Conservation (phyloP, 2,113 vertebrate species). For the Ophiodon elongatus region DNA sequence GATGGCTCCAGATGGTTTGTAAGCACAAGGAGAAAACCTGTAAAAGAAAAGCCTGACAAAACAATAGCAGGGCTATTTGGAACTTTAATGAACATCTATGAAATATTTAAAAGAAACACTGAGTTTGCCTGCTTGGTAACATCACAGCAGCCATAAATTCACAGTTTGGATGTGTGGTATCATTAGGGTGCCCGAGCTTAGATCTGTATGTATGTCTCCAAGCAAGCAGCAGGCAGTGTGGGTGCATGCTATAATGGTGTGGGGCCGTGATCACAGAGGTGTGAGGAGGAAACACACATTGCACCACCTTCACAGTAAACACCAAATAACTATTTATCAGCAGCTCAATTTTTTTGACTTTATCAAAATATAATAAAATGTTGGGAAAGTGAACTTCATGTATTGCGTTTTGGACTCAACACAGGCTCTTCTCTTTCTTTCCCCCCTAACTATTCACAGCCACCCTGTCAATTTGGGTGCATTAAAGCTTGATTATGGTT, state of each 20-base stretch:
- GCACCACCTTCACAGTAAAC: constrained; percentile 22
- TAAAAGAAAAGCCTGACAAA: constrained; percentile 13
- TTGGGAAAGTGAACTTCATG: constrained; percentile 2
- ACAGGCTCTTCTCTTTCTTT: background rate
- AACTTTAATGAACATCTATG: constrained; percentile 10
- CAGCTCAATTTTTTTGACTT: constrained; percentile 20
- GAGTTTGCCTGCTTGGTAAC: background rate
- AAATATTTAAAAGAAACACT: background rate
- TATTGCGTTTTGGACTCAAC: background rate
- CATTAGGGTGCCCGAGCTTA: background rate
- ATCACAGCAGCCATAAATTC: background rate
- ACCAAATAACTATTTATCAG: constrained; percentile 13
- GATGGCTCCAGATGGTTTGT: constrained; percentile 37
- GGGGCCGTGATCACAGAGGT: background rate
- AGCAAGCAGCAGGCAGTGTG: constrained; percentile 8
- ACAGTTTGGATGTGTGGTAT: background rate
- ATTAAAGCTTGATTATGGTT: constrained; percentile 20
- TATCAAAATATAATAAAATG: constrained; percentile 12
- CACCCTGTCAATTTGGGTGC: background rate
- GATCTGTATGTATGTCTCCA: background rate
- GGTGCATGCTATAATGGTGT: constrained; percentile 15
- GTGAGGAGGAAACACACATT: constrained; percentile 24
- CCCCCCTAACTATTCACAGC: background rate
- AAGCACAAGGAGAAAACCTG: background rate
- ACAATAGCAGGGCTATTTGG: constrained; percentile 6